phyloP scores from a whole-genome alignment of 1,140 invertebrate species.

The Charaxes varanes region DNA sequence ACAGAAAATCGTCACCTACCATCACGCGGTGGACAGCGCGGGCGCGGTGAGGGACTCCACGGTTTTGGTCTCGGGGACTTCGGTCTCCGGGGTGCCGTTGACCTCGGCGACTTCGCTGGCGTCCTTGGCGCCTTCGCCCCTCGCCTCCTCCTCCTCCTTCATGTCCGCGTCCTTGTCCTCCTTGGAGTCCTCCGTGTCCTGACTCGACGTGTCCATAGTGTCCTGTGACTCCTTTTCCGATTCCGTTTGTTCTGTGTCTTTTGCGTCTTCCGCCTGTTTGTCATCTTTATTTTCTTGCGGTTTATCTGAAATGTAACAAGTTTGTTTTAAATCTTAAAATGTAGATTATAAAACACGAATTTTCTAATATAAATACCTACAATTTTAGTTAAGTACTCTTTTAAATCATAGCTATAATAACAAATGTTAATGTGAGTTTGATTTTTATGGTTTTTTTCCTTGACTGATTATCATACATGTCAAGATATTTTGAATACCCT shows the following conservation, averaged over 20 bases:
- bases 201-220: constrained; percentile 46
- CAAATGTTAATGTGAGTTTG: no score
- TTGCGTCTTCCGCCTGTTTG: constrained; percentile 28
- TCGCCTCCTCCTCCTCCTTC: constrained; percentile 12
- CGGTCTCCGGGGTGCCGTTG: constrained; percentile 20
- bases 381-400: no score
- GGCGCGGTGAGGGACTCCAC: not conserved
- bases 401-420: no score
- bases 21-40: constrained; percentile 42
- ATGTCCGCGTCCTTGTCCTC: constrained; percentile 28
- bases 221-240: constrained; percentile 31
- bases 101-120: constrained; percentile 9
- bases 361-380: no score
- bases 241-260: constrained; percentile 27
- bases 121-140: constrained; percentile 1
- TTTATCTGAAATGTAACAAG: constrained; percentile 48
- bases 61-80: not conserved
- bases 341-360: no score
- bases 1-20: constrained; percentile 9
- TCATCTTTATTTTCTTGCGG: constrained; percentile 32
- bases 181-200: constrained; percentile 38
- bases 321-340: no score
- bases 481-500: no score
- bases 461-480: no score
- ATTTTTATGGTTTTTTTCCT: no score